These are phyloP conservation scores for Crocallis elinguaria DNA, from an alignment of 2,888 invertebrate genomes.

Conservation along the genomic window DNA sequence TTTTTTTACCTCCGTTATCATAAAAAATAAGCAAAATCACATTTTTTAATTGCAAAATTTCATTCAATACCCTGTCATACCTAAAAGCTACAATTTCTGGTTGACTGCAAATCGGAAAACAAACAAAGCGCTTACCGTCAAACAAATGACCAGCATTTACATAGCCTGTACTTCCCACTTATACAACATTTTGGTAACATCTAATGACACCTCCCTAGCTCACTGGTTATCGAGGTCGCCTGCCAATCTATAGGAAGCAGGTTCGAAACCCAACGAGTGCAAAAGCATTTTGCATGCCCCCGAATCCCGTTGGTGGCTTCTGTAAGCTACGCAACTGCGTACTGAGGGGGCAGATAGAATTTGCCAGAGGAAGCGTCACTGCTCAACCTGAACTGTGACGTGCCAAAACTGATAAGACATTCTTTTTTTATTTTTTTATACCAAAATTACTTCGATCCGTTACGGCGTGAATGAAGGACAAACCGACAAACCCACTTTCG, in stretches of 20 bases:
- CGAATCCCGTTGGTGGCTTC: conserved; percentile 31
- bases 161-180: too few species aligned
- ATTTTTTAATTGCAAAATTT: too few species aligned
- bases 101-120: too few species aligned
- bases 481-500: too few species aligned
- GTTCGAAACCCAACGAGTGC: conserved; percentile 13
- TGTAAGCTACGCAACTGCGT: conserved; percentile 34
- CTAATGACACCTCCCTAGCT: conserved; percentile 1
- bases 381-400: conserved; percentile 16
- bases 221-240: conserved; percentile 1
- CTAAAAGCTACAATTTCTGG: too few species aligned
- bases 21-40: too few species aligned
- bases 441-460: too few species aligned
- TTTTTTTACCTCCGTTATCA: too few species aligned
- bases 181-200: not conserved
- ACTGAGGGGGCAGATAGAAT: conserved; percentile 28
- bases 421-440: not conserved
- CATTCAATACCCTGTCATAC: too few species aligned
- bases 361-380: conserved; percentile 24
- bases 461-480: too few species aligned
- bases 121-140: too few species aligned
- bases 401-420: conserved; percentile 30
- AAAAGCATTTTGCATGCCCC: conserved; percentile 11
- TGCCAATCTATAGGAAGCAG: not conserved
- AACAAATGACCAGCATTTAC: too few species aligned